Base-by-base conservation (phyloP, 2,113 vertebrate genomes). In the Carassius gibelio region DNA sequence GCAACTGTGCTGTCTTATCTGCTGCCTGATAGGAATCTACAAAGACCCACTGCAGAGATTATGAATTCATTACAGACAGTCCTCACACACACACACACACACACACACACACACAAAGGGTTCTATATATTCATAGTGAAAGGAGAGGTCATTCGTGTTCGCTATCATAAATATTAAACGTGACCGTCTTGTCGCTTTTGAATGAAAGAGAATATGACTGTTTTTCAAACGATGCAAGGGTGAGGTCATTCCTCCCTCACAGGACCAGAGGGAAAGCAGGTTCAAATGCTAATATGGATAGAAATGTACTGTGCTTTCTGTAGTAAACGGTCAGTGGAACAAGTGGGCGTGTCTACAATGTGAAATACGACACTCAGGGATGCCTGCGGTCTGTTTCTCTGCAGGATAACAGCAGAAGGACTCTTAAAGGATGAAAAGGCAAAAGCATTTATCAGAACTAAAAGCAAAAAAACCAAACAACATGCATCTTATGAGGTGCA, bases 51-150 rank as follows among this genome's bases (percentile, higher is more conserved):
- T 86, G 86, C 91, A 90, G 90, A 93, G 92, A 94, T 93, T 93
- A 94, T 92, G 90, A 94, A 94, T 94, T 94, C 91, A 93, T 94
- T 94, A 94, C 92, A 88, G 85, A 87, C 89, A 87, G 85, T 85
- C 19, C 0, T 19, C 55, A n/a, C 76, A 61, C 23, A 50, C 79
- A 50, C 76, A 82, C 88, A 89, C 87, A 88, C 59, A 64, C 50
- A 77, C 26, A 45, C 42, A 42, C 42, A 42, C 38, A 38, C 38
- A 42, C 45, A 48, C 45, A 48, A 59, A 30, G 83, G 72, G 62
- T 86, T 80, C 61, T 30, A 50, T 50, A 48, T 45, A 45, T 34
- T 50, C 42, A 52, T 62, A 13, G 9, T 50, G 36, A 38, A 2
- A 71, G 17, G 62, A 77, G 45, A 74, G 77, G 55, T 52, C 66